phyloP scores from a whole-genome alignment of 2,888 invertebrate genomes.

The Hanleya hanleyi region DNA sequence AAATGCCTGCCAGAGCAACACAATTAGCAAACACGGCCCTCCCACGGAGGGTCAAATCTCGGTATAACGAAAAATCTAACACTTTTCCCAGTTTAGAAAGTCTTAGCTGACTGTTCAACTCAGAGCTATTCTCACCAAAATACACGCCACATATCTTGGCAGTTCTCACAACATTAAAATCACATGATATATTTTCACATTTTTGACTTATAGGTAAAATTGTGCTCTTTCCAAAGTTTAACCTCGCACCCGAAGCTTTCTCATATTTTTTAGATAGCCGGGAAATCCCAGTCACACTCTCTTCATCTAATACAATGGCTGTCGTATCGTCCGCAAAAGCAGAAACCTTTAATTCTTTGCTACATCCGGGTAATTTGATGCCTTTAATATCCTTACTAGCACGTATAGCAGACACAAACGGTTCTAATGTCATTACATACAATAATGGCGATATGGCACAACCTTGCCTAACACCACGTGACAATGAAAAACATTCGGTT shows the following conservation, averaged over 20 bases:
- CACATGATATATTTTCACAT: constrained; percentile 32
- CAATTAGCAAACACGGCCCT: not conserved
- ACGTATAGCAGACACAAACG: not conserved
- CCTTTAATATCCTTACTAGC: constrained; percentile 15
- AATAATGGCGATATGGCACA: constrained; percentile 2
- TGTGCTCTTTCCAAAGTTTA: constrained; percentile 32
- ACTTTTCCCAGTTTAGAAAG: not conserved
- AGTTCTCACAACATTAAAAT: constrained; percentile 9
- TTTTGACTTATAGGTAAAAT: constrained; percentile 34
- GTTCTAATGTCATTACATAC: constrained; percentile 8
- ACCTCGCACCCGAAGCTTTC: constrained; percentile 31
- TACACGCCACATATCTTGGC: constrained; percentile 3
- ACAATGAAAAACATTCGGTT: not conserved
- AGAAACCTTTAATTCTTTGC: constrained; percentile 9
- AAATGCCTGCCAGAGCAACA: not conserved
- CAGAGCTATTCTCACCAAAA: not conserved
- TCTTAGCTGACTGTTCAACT: not conserved
- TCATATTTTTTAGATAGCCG: constrained; percentile 13
- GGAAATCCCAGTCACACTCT: not conserved
- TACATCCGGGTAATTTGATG: constrained; percentile 16
- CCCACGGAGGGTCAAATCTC: not conserved
- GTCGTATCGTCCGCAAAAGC: constrained; percentile 23
- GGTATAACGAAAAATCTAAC: not conserved
- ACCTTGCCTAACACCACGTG: not conserved
- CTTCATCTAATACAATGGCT: constrained; percentile 9